Evolutionary conservation across 2,113 vertebrate genomes (phyloP), one percentile per base, ranked within the genome.

Genomic region (Platycercus adscitus): DNA sequence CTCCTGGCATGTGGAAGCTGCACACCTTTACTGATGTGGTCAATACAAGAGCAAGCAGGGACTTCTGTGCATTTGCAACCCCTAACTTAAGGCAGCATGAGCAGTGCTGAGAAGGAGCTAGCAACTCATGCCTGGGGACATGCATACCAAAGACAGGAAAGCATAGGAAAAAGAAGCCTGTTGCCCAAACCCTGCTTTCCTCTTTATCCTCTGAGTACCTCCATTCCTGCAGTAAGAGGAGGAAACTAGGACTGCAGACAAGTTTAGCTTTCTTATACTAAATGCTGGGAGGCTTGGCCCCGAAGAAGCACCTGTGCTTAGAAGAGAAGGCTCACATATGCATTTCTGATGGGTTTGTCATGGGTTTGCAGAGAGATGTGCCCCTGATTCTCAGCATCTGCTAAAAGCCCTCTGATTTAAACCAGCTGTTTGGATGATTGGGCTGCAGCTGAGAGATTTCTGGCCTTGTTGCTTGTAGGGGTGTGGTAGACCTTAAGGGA

Each of bases 201-300:
- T n/a, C n/a, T 61, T 50, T 56, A 17, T 43, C 21, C 14, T 65
- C n/a, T n/a, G 26, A 61, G 25, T 11, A 33, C 10, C 12, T 60
- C 24, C 24, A 61, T 17, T 26, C 19, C 20, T 49, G n/a, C 20
- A 43, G 39, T 33, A 68, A 49, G 35, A 91, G 53, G 25, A 79
- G 6, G 7, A 73, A 66, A 46, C 17, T 19, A 60, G 11, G 37
- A 33, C 65, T 78, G 28, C 20, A 80, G 29, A 10, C 23, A 91
- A 17, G 14, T 52, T 71, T 53, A 66, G 6, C 25, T 73, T 64
- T 46, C 28, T 87, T 55, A 33, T 49, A n/a, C 29, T 55, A 72
- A 15, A 50, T 21, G 1, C 0, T 66, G 35, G 7, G 10, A 25
- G 6, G 5, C 11, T 66, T 87, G 15, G 7, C 3, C 21, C 18